Percentiles rank a stretch among this genome's conserved stretches.
Conservation (phyloP, 2,113 vertebrate genomes). For the Pangasianodon gigas region DNA sequence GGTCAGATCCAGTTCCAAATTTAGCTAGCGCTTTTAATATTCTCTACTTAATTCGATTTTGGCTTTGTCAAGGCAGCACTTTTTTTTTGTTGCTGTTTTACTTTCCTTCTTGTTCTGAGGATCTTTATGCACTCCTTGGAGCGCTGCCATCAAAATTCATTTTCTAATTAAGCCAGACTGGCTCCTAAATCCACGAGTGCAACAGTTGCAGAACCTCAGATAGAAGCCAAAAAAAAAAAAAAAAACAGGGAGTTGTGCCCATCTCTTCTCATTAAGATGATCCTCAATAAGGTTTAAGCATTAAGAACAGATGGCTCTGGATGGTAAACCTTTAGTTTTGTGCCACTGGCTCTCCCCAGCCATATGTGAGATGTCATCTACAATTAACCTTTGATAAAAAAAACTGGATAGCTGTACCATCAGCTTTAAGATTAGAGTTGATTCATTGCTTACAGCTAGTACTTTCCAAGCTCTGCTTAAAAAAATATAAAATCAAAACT, state of each 20-base stretch:
- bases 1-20: neutral
- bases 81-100: neutral
- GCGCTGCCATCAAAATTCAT: neutral
- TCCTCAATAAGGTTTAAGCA: constrained; percentile 31
- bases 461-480: neutral
- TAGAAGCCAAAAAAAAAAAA: neutral
- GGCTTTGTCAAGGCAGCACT: neutral
- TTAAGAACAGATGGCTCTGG: constrained; percentile 62
- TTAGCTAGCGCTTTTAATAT: neutral
- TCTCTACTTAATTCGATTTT: neutral
- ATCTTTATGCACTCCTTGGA: neutral
- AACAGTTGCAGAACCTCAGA: neutral
- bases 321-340: constrained; percentile 51
- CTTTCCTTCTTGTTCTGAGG: neutral
- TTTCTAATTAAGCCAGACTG: neutral
- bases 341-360: constrained; percentile 27
- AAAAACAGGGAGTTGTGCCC: neutral
- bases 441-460: neutral
- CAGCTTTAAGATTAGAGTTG: neutral
- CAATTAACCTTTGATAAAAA: constrained; percentile 52
- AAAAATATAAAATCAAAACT: neutral
- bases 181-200: neutral
- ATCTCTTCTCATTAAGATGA: constrained; percentile 47
- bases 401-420: neutral
- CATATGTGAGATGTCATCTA: constrained; percentile 50